Evolutionary conservation across 2,113 vertebrate species (phyloP).

Genomic region (Nesogale talazaci): DNA sequence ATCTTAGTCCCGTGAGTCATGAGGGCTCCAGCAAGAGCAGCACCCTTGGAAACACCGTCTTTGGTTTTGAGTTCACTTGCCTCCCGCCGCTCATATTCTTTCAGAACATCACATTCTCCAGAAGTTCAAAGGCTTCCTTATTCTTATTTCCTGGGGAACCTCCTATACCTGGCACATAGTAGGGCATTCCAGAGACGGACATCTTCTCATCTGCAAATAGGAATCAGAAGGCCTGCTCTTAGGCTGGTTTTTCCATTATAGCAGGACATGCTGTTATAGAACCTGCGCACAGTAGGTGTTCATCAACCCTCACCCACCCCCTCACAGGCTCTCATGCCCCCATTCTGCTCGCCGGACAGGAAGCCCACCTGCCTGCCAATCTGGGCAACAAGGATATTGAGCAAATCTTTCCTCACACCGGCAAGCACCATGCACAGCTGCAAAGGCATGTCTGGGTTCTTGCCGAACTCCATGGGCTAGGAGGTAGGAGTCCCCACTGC

Average conservation of each 20-base stretch:
- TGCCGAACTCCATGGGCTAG: background rate
- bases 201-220: background rate
- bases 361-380: background rate
- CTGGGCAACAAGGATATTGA: background rate
- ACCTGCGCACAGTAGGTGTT: background rate
- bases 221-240: background rate
- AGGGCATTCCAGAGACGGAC: background rate
- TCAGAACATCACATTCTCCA: background rate
- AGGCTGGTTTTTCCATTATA: background rate
- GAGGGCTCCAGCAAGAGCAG: background rate
- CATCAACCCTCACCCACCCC: background rate
- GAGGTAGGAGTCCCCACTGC: background rate
- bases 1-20: background rate
- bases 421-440: background rate
- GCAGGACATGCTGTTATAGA: background rate
- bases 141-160: background rate
- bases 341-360: background rate
- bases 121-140: background rate
- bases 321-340: background rate
- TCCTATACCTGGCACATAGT: background rate
- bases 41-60: background rate
- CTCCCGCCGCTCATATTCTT: background rate
- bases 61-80: background rate
- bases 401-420: background rate
- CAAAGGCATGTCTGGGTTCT: background rate